Conservation (phyloP, 2,888 invertebrate genomes). For the Stegophylla sp. region DNA sequence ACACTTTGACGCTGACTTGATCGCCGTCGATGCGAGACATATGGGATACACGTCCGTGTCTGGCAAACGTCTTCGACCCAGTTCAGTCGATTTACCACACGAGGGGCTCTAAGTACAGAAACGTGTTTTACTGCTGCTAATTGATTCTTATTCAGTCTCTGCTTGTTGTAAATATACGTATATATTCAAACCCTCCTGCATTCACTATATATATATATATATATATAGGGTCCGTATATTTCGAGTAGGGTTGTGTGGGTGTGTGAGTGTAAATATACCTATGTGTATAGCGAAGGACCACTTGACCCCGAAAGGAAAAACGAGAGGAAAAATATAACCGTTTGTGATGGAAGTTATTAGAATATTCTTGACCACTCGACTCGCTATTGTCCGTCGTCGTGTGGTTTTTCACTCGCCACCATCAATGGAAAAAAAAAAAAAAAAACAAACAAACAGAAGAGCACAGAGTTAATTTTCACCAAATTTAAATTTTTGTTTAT, state of each 20-base stretch:
- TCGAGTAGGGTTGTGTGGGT: slow-evolving; percentile 37
- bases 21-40: slow-evolving; percentile 41
- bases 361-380: slow-evolving; percentile 51
- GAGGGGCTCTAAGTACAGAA: slow-evolving; percentile 50
- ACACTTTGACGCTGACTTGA: slow-evolving; percentile 51
- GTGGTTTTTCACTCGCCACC: slow-evolving; percentile 29
- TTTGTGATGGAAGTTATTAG: slow-evolving; percentile 33
- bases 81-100: slow-evolving; percentile 39
- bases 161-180: slow-evolving; percentile 5
- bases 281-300: slow-evolving; percentile 29
- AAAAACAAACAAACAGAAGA: slow-evolving; percentile 26
- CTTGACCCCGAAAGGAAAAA: slow-evolving; percentile 33
- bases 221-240: slow-evolving; percentile 15
- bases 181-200: slow-evolving; percentile 29
- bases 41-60: slow-evolving; percentile 47
- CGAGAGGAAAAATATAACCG: slow-evolving; percentile 46
- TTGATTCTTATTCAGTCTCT: slow-evolving; percentile 45
- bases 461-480: slow-evolving; percentile 13
- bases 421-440: no score
- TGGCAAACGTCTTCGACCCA: slow-evolving; percentile 57
- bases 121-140: slow-evolving; percentile 57
- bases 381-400: slow-evolving; percentile 7
- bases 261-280: no score
- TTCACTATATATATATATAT: no score
- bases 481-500: slow-evolving; percentile 23